Evolutionary conservation across 2,888 invertebrate species (phyloP).

Genomic region (Drosophila differens): DNA sequence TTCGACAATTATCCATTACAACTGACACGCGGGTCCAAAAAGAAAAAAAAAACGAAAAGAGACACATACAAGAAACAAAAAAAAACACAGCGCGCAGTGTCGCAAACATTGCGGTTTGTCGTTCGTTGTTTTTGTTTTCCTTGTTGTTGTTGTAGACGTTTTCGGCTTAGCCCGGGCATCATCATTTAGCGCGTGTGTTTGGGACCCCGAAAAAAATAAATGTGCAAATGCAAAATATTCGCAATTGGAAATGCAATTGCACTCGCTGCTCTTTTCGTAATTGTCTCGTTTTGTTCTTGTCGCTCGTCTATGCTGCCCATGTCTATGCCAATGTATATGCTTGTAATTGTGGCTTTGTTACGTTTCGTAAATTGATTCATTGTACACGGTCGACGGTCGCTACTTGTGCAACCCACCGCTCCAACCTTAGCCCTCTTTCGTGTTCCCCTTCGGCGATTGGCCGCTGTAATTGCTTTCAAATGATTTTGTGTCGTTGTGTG

Average conservation of each 20-base stretch:
- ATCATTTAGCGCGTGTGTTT: slow-evolving; percentile 68
- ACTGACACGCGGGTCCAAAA: slow-evolving; percentile 67
- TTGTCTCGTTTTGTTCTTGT: slow-evolving; percentile 78
- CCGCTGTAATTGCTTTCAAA: slow-evolving; percentile 77
- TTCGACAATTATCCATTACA: slow-evolving; percentile 82
- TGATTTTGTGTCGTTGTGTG: slow-evolving; percentile 76
- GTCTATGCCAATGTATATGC: slow-evolving; percentile 36
- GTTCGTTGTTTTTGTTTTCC: neutral
- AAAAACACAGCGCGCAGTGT: slow-evolving; percentile 35
- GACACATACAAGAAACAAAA: slow-evolving; percentile 13
- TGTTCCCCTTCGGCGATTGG: slow-evolving; percentile 23
- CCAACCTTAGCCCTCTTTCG: neutral
- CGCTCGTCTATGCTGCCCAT: neutral
- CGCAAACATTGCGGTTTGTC: slow-evolving; percentile 45
- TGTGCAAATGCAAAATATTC: slow-evolving; percentile 32
- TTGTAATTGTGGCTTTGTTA: slow-evolving; percentile 79
- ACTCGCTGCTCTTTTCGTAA: slow-evolving; percentile 79
- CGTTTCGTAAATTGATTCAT: slow-evolving; percentile 81
- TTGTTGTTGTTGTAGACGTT: slow-evolving; percentile 15
- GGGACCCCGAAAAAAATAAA: slow-evolving; percentile 24
- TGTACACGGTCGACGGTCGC: slow-evolving; percentile 63
- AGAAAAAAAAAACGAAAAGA: slow-evolving; percentile 17
- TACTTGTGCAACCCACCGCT: neutral
- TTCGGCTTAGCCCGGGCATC: slow-evolving; percentile 44
- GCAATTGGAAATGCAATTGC: slow-evolving; percentile 74